These are phyloP conservation scores for Drosophila lutescens DNA, from an alignment of 2,888 invertebrate genomes.

Conservation along the genomic window DNA sequence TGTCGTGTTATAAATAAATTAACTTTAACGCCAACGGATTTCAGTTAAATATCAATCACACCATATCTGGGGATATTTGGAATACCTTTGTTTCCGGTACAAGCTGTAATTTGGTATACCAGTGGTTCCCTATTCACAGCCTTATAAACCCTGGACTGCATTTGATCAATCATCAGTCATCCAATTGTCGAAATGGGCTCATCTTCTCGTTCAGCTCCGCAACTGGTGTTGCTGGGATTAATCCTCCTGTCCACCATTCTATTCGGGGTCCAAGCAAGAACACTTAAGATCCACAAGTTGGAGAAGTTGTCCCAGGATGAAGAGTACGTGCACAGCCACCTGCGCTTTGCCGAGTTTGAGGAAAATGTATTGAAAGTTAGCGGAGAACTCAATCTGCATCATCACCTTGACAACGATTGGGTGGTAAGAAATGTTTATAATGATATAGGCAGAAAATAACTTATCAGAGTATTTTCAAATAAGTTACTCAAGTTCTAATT, in stretches of 20 bases:
- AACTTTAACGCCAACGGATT: not conserved
- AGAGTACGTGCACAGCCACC: constrained; percentile 48
- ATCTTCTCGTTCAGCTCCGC: not conserved
- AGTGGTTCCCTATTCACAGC: not conserved
- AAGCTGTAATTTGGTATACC: not conserved
- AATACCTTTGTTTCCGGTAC: constrained; percentile 32
- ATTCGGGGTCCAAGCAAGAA: not conserved
- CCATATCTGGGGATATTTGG: not conserved
- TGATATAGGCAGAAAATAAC: not conserved
- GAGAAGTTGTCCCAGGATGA: constrained; percentile 42
- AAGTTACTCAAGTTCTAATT: no score
- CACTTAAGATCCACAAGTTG: constrained; percentile 36
- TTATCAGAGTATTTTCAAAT: no score
- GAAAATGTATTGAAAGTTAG: constrained; percentile 54
- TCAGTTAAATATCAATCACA: not conserved
- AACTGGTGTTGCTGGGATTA: constrained; percentile 24
- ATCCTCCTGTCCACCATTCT: constrained; percentile 15
- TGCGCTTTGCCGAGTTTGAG: constrained; percentile 56
- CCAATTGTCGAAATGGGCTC: not conserved
- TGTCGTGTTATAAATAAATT: constrained; percentile 44
- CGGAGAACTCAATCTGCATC: constrained; percentile 63
- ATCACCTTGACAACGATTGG: constrained; percentile 73
- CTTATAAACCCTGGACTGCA: constrained; percentile 3
- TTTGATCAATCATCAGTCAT: not conserved
- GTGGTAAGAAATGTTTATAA: constrained; percentile 50